Base-by-base conservation (phyloP, 1,140 invertebrate genomes). In the Trypoxylus dichotomus region DNA sequence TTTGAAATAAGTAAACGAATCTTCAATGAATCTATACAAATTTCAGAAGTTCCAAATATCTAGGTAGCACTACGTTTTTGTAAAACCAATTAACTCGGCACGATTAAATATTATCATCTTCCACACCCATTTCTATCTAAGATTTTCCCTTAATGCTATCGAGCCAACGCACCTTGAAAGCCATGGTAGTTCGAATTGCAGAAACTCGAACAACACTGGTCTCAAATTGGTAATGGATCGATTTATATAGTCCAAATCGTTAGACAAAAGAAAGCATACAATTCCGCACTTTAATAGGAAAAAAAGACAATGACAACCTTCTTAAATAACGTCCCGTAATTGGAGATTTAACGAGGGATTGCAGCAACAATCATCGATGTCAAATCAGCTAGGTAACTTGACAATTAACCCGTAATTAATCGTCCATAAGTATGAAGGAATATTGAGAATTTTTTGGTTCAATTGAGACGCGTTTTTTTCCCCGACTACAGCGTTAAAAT, bases 161-260 rank as follows among this genome's bases (percentile, higher is more conserved):
- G 29, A n/a, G 47, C 19, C 13, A 54, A 54, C 47, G n/a, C 47
- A 54, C 47, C 47, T 54, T 54, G 47, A 54, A 54, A 19, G 47
- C 47, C 47, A 54, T 54, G 47, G 47, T 54, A 54, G 47, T 54
- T 54, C 47, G 47, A 54, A 54, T 54, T 54, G 19, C 47, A 3
- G 15, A 54, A 54, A 54, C 47, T 54, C 47, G 47, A 54, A 54
- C 47, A 54, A 19, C 47, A 54, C 47, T 54, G 47, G 19, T 54
- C 19, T 19, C 13, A 0, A 54, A 54, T 54, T 54, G 11, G 13
- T 15, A 54, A 54, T 54, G 6, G 15, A n/a, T 6, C 47, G 13
- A 54, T 54, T 54, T 54, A 54, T 54, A 54, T 54, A 54, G n/a
- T 15, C 47, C 47, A 54, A 54, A n/a, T n/a, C 47, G 47, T 54